Conservation (phyloP, 1,140 invertebrate species). For the Drosophila trapezifrons region DNA sequence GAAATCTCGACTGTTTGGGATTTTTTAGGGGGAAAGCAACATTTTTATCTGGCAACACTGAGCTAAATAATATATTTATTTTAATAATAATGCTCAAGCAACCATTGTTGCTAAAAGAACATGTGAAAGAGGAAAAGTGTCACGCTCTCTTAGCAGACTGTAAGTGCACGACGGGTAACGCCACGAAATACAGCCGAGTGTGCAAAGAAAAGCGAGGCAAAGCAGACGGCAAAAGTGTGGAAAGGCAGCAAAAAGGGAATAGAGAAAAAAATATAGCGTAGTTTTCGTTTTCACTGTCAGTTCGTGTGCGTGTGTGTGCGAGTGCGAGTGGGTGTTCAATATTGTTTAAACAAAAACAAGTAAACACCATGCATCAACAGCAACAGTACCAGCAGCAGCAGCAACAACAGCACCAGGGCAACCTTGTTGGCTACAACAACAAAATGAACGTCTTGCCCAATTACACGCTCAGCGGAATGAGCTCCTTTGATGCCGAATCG, state of each 20-base stretch:
- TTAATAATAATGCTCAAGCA: conserved; percentile 58
- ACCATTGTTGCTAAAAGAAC: conserved; percentile 25
- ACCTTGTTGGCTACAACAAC: conserved; percentile 65
- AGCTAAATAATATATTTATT: too few relatives aligned
- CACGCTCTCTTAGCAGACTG: conserved; percentile 42
- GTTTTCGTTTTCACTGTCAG: conserved; percentile 25
- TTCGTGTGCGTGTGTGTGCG: conserved; percentile 31
- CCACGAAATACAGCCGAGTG: conserved; percentile 14
- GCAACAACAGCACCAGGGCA: conserved; percentile 56
- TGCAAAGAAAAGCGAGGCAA: conserved; percentile 21
- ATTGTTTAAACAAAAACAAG: conserved; percentile 52
- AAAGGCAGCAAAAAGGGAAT: conserved; percentile 73
- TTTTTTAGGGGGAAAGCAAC: conserved; percentile 52
- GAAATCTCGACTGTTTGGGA: too few relatives aligned
- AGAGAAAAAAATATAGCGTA: conserved; percentile 71
- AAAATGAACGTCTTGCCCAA: conserved; percentile 71
- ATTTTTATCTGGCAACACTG: too few relatives aligned
- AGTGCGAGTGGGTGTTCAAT: conserved; percentile 36
- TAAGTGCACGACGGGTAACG: conserved; percentile 54
- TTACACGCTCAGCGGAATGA: conserved; percentile 85
- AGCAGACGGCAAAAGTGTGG: conserved; percentile 54
- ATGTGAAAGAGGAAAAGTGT: conserved; percentile 51
- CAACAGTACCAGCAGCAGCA: conserved; percentile 51
- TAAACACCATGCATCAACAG: conserved; percentile 40
- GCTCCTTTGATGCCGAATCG: conserved; percentile 85